A percentile compares a stretch with the other conserved stretches of the same genome.
These are phyloP conservation scores for Mormyrus proboscirostris DNA, from an alignment of 2,797 vertebrate genomes.

Conservation along the genomic window DNA sequence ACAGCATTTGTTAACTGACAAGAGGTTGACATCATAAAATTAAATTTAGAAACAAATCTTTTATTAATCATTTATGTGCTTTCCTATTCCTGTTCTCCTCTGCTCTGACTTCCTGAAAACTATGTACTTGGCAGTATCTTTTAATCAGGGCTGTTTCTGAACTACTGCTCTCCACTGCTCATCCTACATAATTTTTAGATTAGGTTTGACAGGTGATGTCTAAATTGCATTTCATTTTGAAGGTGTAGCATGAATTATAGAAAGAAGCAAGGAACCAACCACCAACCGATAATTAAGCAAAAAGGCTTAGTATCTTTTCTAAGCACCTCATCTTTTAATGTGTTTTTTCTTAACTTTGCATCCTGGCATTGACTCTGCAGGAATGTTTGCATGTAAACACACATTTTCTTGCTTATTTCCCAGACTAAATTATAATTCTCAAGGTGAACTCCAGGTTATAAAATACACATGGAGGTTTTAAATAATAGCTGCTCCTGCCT, in stretches of 20 bases:
- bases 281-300: background rate
- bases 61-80: slow-evolving; percentile 26
- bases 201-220: slow-evolving; percentile 23
- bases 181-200: slow-evolving; percentile 13
- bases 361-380: background rate
- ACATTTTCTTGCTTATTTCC: background rate
- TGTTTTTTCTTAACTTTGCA: background rate
- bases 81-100: slow-evolving; percentile 7
- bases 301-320: slow-evolving; percentile 24
- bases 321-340: background rate
- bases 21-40: slow-evolving; percentile 17
- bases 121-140: slow-evolving; percentile 14
- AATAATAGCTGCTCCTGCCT: background rate
- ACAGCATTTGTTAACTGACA: slow-evolving; percentile 7
- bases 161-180: background rate
- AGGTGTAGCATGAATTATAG: slow-evolving; percentile 43
- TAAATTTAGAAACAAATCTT: slow-evolving; percentile 29
- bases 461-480: background rate
- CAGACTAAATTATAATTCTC: background rate
- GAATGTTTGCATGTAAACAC: background rate
- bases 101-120: slow-evolving; percentile 17
- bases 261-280: slow-evolving; percentile 25
- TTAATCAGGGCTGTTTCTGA: slow-evolving; percentile 12
- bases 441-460: background rate
- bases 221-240: slow-evolving; percentile 44